Percentiles rank a stretch among this genome's conserved stretches.
phyloP scores from a whole-genome alignment of 2,888 invertebrate genomes.

The Nomada fabriciana region DNA sequence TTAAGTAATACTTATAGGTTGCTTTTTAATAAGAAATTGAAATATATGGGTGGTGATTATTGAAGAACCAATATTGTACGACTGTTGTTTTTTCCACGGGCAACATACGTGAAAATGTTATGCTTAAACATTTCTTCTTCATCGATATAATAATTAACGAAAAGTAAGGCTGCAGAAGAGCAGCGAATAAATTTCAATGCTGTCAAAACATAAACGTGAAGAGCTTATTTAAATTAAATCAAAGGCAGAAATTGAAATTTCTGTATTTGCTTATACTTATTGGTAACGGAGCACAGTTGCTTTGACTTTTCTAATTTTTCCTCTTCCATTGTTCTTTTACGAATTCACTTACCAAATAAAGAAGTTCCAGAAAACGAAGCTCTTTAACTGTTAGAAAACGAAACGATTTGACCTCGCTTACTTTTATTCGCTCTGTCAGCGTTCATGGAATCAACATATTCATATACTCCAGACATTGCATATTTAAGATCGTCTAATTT shows the following conservation, averaged over 20 bases:
- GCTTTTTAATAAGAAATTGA: no score
- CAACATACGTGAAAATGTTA: no score
- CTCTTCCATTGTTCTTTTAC: neutral
- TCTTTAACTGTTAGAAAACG: neutral
- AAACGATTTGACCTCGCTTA: neutral
- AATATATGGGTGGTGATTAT: no score
- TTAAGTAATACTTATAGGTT: no score
- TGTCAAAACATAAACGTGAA: neutral
- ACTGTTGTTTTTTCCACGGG: neutral
- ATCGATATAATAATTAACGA: neutral
- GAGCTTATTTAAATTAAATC: neutral
- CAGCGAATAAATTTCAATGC: neutral
- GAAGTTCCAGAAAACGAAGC: no score
- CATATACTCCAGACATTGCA: neutral
- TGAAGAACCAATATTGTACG: no score
- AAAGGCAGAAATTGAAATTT: neutral
- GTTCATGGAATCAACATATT: constrained; percentile 5
- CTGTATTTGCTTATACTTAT: no score
- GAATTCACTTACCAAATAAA: constrained; percentile 24
- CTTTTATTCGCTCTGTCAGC: constrained; percentile 12
- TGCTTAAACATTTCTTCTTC: neutral
- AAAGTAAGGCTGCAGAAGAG: neutral
- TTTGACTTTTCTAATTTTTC: constrained; percentile 19
- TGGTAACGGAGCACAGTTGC: constrained; percentile 1
- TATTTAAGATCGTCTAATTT: constrained; percentile 9